These are phyloP conservation scores for Potorous gilbertii DNA, from an alignment of 2,797 vertebrate species.

Conservation along the genomic window DNA sequence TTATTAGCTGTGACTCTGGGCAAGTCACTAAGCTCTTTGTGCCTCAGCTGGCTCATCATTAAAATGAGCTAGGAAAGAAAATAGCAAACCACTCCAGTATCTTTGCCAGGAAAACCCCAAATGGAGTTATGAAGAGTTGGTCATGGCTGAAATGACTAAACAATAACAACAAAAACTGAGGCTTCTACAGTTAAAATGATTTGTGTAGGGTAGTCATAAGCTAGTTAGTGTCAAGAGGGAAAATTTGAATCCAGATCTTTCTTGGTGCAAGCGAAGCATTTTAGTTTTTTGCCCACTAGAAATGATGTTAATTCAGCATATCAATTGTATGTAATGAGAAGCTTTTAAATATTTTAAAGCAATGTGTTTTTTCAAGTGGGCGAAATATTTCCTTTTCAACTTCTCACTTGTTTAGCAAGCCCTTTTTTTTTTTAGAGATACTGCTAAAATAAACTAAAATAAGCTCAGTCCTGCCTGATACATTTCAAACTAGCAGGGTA, in stretches of 20 bases:
- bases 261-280: neutral
- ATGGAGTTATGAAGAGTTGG: neutral
- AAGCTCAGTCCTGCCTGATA: slow-evolving; percentile 22
- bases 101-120: neutral
- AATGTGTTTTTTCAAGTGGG: slow-evolving; percentile 12
- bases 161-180: neutral
- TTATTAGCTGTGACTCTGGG: neutral
- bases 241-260: neutral
- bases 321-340: neutral
- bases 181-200: neutral
- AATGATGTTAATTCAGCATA: neutral
- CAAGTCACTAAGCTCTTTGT: neutral
- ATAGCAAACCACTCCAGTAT: neutral
- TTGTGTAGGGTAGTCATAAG: neutral
- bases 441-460: neutral
- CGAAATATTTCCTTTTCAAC: neutral
- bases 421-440: slow-evolving; percentile 33
- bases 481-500: slow-evolving; percentile 15
- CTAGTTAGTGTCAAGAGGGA: neutral
- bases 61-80: neutral
- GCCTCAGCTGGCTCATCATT: neutral
- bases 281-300: neutral
- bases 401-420: slow-evolving; percentile 35
- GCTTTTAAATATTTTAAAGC: slow-evolving; percentile 1
- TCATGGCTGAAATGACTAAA: neutral